Evolutionary conservation across 1,140 invertebrate species (phyloP).

Genomic region (Aricia agestis): DNA sequence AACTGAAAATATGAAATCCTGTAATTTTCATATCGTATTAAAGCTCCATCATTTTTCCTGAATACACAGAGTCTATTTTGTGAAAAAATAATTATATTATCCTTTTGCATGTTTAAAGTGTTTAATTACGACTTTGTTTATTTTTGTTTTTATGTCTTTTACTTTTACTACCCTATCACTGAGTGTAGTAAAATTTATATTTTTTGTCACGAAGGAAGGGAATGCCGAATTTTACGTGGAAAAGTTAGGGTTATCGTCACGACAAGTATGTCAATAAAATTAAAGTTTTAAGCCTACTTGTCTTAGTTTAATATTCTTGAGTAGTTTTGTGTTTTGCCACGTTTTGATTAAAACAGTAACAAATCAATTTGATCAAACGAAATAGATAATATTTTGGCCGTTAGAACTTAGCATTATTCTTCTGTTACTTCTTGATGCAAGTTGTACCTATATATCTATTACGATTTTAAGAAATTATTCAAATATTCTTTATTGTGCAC

Average conservation of each 20-base stretch:
- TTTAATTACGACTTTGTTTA: conserved; percentile 12
- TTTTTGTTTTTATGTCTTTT: conserved; percentile 7
- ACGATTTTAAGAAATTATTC: too few species aligned
- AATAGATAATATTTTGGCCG: too few species aligned
- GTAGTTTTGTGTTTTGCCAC: background rate
- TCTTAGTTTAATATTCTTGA: background rate
- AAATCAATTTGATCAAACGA: too few species aligned
- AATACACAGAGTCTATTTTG: background rate
- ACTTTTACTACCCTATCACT: conserved; percentile 13
- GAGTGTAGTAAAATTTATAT: conserved; percentile 7
- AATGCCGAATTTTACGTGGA: background rate
- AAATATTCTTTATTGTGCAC: too few species aligned
- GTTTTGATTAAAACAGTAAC: background rate
- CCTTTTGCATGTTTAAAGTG: conserved; percentile 4
- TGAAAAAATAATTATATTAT: background rate
- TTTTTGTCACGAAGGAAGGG: conserved; percentile 5
- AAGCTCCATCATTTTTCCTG: too few species aligned
- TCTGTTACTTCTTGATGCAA: too few species aligned
- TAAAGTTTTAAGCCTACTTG: background rate
- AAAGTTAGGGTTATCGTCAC: background rate
- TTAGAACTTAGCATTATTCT: too few species aligned
- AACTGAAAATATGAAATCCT: too few species aligned
- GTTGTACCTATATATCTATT: too few species aligned
- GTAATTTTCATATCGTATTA: too few species aligned
- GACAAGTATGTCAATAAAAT: background rate